A percentile compares a stretch with the other conserved stretches of the same genome.
These are phyloP conservation scores for Salvelinus alpinus DNA, from an alignment of 2,113 vertebrate genomes.

Conservation along the genomic window DNA sequence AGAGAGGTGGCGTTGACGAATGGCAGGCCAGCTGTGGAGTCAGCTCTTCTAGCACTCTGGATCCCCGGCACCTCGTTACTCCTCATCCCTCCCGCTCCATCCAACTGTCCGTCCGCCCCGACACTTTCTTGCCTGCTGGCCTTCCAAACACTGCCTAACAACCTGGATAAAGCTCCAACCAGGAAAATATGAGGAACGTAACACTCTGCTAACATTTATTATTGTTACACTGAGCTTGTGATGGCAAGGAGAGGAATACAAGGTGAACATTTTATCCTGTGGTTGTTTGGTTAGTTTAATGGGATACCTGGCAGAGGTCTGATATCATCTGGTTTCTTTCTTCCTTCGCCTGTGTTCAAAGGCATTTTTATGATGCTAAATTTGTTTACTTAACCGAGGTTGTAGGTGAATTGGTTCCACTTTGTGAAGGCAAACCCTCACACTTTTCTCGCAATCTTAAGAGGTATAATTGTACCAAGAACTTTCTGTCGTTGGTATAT, in stretches of 20 bases:
- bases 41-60: slow-evolving; percentile 50
- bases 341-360: background rate
- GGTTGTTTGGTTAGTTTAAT: background rate
- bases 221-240: slow-evolving; percentile 18
- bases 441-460: too few relatives aligned
- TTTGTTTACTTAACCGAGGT: too few relatives aligned
- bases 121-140: slow-evolving; percentile 17
- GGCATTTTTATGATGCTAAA: too few relatives aligned
- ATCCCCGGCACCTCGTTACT: slow-evolving; percentile 56
- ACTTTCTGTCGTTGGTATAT: background rate
- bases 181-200: slow-evolving; percentile 5
- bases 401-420: too few relatives aligned
- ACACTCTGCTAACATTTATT: slow-evolving; percentile 20
- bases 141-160: slow-evolving; percentile 40
- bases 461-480: background rate
- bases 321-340: background rate
- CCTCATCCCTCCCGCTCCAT: slow-evolving; percentile 11
- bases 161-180: slow-evolving; percentile 14
- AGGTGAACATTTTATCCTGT: background rate
- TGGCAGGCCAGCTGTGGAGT: slow-evolving; percentile 51
- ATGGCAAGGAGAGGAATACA: slow-evolving; percentile 19
- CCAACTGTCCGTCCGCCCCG: slow-evolving; percentile 31
- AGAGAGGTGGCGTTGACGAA: slow-evolving; percentile 60
- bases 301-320: background rate
- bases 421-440: too few relatives aligned